Base-by-base conservation (phyloP, 2,113 vertebrate genomes). In the Marmota flaviventris region DNA sequence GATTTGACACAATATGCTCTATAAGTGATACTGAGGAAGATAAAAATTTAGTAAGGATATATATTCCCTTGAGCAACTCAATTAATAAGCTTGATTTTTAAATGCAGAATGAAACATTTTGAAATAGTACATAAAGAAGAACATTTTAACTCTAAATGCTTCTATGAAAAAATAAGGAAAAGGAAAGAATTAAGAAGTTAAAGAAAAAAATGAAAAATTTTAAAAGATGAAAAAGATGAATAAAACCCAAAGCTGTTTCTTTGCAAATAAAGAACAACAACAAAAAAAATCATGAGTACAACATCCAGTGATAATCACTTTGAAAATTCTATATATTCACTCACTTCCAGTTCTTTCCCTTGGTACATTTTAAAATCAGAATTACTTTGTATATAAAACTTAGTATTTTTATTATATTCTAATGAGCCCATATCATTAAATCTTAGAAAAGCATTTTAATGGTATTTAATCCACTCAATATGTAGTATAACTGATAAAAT, bases 401-500 rank as follows among this genome's bases (percentile, higher is more conserved):
- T 72, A 58, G n/a, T 53, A 37, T 53, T 39, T 93, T 83, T 79
- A 85, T 63, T 85, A 39, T 37, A 86, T 53, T 5, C 45, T 73
- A 90, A 81, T 53, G 7, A 92, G 67, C 9, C 11, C 14, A 70
- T 20, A 72, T 39, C 6, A 48, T 48, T 87, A 78, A 76, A 63
- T 89, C 56, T 76, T 61, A n/a, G 63, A 70, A 92, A 90, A 85
- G 56, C 12, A 93, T 39, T 86, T 90, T 89, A 92, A 81, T 48
- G 14, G 22, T 81, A 76, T 65, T 61, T 94, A 85, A 92, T 42
- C 37, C 24, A 63, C 56, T n/a, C 37, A 11, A 37, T 29, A 85
- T 42, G 17, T 25, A 45, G 32, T 24, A 2, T 72, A 94, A 96
- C 25, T 92, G 39, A 85, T 53, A 94, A 85, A 81, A 61, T 63